Evolutionary conservation across 2,113 vertebrate genomes (phyloP), one percentile per base, ranked within the genome.

Genomic region (Notothenia coriiceps): DNA sequence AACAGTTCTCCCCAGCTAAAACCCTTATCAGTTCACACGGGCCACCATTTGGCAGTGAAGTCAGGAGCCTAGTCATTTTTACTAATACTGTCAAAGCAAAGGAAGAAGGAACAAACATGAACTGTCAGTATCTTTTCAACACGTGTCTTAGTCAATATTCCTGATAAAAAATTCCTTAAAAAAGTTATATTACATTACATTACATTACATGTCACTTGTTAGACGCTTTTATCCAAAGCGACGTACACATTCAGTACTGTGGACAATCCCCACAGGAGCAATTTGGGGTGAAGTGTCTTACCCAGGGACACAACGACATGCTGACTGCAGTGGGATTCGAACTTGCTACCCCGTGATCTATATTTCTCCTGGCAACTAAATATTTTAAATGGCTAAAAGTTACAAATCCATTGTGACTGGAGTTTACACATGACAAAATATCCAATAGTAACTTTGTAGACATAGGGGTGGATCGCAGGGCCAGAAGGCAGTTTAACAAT

Each of bases 1-100:
- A 88, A 81, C 85, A 86, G 76, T 70, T 82, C 71, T 90, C 88
- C 82, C 68, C 74, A 3, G 86, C 88, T 74, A 86, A 73, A 86
- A 44, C 78, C 77, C 85, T 85, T 74, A 85, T 85, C 80, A 73
- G 44, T 76, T 89, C 85, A 82, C 82, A 89, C 77, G 75, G 7
- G 79, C 35, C 77, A 79, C 79, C 77, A 79, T 83, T 86, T 89
- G 81, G 75, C 64, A 29, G 72, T 50, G 75, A 71, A 73, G 85
- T 76, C 80, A 80, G 77, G 9, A 70, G 77, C 72, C 33, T 9
- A 12, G 71, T 77, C 73, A 68, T 35, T 85, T 86, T 81, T 50
- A 79, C 70, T 71, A 60, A 76, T 61, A 20, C 12, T 69, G 73
- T 85, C 61, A 79, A 73, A 69, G 55, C 74, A 56, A 68, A 74